phyloP scores from a whole-genome alignment of 2,113 vertebrate species.

The Callocephalon fimbriatum region DNA sequence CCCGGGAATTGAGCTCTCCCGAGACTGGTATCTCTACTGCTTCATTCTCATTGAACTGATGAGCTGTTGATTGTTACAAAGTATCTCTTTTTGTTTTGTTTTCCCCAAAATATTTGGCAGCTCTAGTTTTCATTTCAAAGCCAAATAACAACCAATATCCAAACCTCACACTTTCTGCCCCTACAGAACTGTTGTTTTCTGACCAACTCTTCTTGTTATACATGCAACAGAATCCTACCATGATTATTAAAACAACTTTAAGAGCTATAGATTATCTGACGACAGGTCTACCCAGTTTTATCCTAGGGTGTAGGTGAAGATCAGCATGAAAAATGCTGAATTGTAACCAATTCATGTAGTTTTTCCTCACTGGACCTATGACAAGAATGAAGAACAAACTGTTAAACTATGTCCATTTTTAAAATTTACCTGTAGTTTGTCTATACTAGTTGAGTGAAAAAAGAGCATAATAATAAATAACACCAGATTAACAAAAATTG shows the following conservation, averaged over 20 bases:
- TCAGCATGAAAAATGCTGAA: background rate
- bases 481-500: background rate
- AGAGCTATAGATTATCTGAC: background rate
- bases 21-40: background rate
- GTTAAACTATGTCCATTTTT: background rate
- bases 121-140: background rate
- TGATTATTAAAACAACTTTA: background rate
- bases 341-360: background rate
- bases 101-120: background rate
- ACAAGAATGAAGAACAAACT: background rate
- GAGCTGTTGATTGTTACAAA: background rate
- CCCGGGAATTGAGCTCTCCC: background rate
- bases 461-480: background rate
- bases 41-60: background rate
- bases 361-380: background rate
- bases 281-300: background rate
- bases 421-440: background rate
- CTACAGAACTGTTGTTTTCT: background rate
- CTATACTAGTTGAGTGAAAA: background rate
- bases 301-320: background rate
- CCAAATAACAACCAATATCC: background rate
- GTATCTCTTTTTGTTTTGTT: background rate
- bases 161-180: background rate
- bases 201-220: background rate
- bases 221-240: fast-evolving